Conservation (phyloP, 2,797 vertebrate species). For the Pseudochirops cupreus region DNA sequence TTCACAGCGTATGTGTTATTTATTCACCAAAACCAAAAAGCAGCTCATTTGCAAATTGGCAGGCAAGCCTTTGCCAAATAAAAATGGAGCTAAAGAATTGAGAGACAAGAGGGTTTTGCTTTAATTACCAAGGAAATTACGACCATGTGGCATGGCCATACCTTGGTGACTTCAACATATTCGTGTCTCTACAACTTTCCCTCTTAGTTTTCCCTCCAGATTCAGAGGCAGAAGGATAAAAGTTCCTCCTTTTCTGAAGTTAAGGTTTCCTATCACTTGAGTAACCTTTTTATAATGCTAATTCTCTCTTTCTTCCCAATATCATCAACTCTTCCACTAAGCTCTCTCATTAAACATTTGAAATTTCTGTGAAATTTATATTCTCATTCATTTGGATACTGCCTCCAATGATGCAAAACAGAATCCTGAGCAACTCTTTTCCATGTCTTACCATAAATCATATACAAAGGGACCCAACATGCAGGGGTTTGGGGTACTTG, state of each 20-base stretch:
- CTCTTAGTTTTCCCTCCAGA: conserved; percentile 37
- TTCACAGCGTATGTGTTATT: neutral
- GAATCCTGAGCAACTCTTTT: neutral
- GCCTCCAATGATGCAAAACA: neutral
- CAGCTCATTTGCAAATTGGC: neutral
- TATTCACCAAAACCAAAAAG: neutral
- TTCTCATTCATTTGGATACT: neutral
- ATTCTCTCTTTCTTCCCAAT: neutral
- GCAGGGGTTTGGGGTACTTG: too few relatives aligned
- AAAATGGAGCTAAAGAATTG: neutral
- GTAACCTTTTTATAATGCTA: neutral
- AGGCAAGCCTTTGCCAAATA: neutral
- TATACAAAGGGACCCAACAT: neutral
- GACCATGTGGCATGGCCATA: too few relatives aligned
- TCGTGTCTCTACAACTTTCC: neutral
- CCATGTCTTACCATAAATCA: neutral
- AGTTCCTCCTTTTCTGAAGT: conserved; percentile 30
- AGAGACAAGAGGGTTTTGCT: neutral
- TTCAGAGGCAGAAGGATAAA: neutral
- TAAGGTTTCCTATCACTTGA: neutral
- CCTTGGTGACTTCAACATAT: neutral
- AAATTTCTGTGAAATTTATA: neutral
- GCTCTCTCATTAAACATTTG: neutral
- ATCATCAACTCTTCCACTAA: conserved; percentile 18
- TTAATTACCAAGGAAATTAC: conserved; percentile 7